Percentiles rank a stretch among this genome's conserved stretches.
phyloP scores from a whole-genome alignment of 1,140 invertebrate genomes.

The Planococcus citri region DNA sequence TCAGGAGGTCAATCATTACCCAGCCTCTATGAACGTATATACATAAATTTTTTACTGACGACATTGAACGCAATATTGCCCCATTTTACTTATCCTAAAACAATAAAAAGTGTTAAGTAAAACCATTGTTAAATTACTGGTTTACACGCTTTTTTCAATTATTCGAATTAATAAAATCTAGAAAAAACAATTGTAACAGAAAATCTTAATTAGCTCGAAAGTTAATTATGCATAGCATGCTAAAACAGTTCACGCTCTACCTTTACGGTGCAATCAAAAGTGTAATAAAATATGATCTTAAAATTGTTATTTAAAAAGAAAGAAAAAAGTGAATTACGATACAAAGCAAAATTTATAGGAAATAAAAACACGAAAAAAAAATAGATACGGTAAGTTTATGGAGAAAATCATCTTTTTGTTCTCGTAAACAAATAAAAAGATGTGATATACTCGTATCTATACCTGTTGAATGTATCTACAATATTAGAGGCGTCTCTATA shows the following conservation, averaged over 20 bases:
- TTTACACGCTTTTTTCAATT: constrained; percentile 4
- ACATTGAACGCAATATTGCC: constrained; percentile 18
- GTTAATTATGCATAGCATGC: background rate
- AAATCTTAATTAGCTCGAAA: background rate
- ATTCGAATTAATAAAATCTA: constrained; percentile 8
- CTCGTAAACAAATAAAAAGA: too few relatives aligned
- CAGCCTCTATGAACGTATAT: constrained; percentile 1
- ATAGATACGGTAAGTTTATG: too few relatives aligned
- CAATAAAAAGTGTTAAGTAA: constrained; percentile 12
- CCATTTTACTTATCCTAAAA: constrained; percentile 17
- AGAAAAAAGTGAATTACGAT: too few relatives aligned
- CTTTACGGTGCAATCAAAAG: background rate
- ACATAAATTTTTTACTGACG: constrained; percentile 18
- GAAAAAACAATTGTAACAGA: background rate
- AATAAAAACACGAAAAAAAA: too few relatives aligned
- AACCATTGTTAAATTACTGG: background rate
- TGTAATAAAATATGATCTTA: background rate
- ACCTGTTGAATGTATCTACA: too few relatives aligned
- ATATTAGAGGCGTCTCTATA: too few relatives aligned
- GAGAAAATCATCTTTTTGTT: too few relatives aligned
- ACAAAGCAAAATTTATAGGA: too few relatives aligned
- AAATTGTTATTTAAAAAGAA: background rate
- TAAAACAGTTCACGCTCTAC: background rate
- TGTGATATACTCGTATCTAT: too few relatives aligned
- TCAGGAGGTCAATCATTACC: constrained; percentile 13